Base-by-base conservation (phyloP, 2,113 vertebrate genomes). In the Gallinago jamesoni region DNA sequence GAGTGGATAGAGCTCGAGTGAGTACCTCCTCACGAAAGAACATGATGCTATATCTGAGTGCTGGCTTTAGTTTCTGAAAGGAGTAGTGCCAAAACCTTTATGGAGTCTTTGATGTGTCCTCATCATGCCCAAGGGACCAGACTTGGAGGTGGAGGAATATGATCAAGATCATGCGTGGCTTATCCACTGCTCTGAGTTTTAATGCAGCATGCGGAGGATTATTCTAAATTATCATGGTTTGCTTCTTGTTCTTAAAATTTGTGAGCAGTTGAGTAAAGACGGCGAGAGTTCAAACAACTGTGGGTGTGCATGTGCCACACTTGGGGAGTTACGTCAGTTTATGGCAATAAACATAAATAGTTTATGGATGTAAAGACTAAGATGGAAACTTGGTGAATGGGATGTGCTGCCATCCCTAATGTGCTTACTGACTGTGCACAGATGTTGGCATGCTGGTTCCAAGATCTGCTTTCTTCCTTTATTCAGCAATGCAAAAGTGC, bases 11-110 rank as follows among this genome's bases (percentile, higher is more conserved):
- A 9, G 64, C 55, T 33, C 41, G 8, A 24, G 50, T 13, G 41
- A 64, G 39, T 48, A 48, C 21, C 41, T 47, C 57, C 41, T 64
- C 25, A 3, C 43, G 12, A 28, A 39, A 63, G 28, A 56, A 50
- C 24, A 16, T 10, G 16, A 5, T 13, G 13, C 39, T 28, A 3
- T 15, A 23, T 8, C 15, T 1, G 1, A 41, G 41, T 7, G 13
- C 57, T 23, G 9, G 76, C 60, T 35, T 45, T 53, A 37, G 14
- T 33, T 35, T 37, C 52, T 12, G 17, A 59, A 52, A 62, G 41
- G 13, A 56, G 50, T 8, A 30, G 22, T 28, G 12, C 20, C 3
- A 1, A 56, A 56, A 56, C 19, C 50, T 28, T 45, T 45, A 19
- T 10, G 55, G n/a, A 62, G 45, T 6, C 62, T 67, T 33, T 75